These are phyloP conservation scores for Rhombomys opimus DNA, from an alignment of 2,113 vertebrate genomes.

Conservation along the genomic window DNA sequence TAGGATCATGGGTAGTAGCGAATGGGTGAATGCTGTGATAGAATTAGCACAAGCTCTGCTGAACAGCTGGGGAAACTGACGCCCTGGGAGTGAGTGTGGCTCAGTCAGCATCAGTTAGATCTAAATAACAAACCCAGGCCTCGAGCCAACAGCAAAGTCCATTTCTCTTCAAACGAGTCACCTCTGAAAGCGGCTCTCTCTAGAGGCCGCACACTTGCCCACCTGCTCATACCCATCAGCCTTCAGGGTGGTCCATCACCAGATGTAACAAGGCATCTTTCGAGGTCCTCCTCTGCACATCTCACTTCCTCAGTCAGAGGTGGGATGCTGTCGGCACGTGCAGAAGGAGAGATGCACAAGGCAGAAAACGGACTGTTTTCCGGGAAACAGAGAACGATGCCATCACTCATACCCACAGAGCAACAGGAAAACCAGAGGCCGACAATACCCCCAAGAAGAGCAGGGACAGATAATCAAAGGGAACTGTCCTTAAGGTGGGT, in stretches of 20 bases:
- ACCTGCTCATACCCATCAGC: neutral
- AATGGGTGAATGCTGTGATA: neutral
- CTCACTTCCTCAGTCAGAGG: neutral
- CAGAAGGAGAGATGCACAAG: neutral
- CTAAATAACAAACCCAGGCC: neutral
- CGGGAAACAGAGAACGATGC: neutral
- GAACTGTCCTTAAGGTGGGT: neutral
- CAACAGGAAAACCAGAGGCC: neutral
- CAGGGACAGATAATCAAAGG: neutral
- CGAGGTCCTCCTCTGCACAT: neutral
- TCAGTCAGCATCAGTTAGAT: neutral
- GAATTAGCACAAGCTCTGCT: neutral
- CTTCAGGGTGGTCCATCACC: neutral
- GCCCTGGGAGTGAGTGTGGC: neutral
- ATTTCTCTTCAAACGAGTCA: neutral
- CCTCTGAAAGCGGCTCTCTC: neutral
- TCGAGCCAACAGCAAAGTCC: neutral
- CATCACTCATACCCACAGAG: neutral
- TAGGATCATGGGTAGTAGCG: rapidly evolving
- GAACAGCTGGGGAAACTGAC: neutral
- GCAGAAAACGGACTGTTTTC: neutral
- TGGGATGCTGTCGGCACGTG: neutral
- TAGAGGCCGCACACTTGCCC: neutral
- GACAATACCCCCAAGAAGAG: no score
- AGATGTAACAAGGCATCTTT: rapidly evolving